Evolutionary conservation across 1,140 invertebrate genomes (phyloP).

Genomic region (Drosophila pallidifrons): DNA sequence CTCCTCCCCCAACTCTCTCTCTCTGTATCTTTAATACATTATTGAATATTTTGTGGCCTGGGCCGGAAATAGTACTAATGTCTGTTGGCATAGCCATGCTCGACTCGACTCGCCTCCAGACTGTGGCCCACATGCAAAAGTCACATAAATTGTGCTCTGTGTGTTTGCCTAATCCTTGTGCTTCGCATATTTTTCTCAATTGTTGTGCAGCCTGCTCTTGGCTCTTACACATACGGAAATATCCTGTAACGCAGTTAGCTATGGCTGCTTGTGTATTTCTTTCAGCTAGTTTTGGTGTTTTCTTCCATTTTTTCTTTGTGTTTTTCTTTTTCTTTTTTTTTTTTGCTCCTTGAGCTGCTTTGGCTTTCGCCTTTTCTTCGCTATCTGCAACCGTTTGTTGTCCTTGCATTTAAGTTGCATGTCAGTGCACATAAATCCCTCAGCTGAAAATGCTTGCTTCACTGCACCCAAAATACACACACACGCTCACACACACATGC

Average conservation of each 20-base stretch:
- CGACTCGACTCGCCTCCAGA: neutral
- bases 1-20: slow-evolving; percentile 37
- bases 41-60: slow-evolving; percentile 79
- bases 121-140: slow-evolving; percentile 65
- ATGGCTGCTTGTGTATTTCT: slow-evolving; percentile 8
- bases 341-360: slow-evolving; percentile 34
- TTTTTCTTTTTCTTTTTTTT: neutral
- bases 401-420: slow-evolving; percentile 81
- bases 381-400: slow-evolving; percentile 67
- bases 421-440: slow-evolving; percentile 82
- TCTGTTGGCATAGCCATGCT: slow-evolving; percentile 44
- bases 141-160: slow-evolving; percentile 70
- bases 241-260: slow-evolving; percentile 23
- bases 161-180: slow-evolving; percentile 68
- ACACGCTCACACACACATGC: slow-evolving; percentile 26
- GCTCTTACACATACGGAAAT: slow-evolving; percentile 42
- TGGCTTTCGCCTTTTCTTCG: slow-evolving; percentile 22
- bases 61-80: slow-evolving; percentile 79
- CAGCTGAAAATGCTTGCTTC: slow-evolving; percentile 73
- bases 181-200: slow-evolving; percentile 78
- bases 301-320: too few species aligned
- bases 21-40: slow-evolving; percentile 72
- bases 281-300: slow-evolving; percentile 6
- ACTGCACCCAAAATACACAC: slow-evolving; percentile 65
- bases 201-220: slow-evolving; percentile 47